phyloP scores from a whole-genome alignment of 1,140 invertebrate genomes.

The Pseudachorutes palmiensis region DNA sequence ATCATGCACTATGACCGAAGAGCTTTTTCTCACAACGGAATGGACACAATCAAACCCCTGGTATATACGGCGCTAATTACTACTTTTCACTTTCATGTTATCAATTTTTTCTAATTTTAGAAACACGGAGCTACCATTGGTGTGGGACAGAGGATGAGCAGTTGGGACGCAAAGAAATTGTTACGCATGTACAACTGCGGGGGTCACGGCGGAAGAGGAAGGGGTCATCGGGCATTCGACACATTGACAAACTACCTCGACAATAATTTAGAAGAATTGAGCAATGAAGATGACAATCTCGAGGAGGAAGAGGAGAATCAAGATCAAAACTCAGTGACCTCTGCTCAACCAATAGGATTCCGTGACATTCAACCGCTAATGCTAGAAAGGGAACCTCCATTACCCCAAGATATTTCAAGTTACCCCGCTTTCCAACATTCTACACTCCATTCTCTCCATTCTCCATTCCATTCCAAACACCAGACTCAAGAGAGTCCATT shows the following conservation, averaged over 20 bases:
- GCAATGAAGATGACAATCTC: neutral
- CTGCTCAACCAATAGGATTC: too few species aligned
- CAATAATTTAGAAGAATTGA: neutral
- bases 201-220: neutral
- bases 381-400: too few species aligned
- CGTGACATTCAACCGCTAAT: too few species aligned
- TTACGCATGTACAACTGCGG: slow-evolving; percentile 14
- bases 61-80: neutral
- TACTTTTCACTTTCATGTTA: neutral
- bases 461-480: too few species aligned
- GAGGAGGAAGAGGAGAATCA: neutral
- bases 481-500: neutral
- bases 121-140: slow-evolving; percentile 9
- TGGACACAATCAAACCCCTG: slow-evolving; percentile 20
- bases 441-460: too few species aligned
- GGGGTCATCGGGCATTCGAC: neutral
- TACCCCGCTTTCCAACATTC: too few species aligned
- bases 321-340: neutral
- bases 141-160: neutral
- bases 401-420: too few species aligned
- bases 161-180: slow-evolving; percentile 9
- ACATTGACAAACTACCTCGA: neutral
- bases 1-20: slow-evolving; percentile 40
- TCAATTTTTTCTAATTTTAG: neutral
- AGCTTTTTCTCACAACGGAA: slow-evolving; percentile 19